A percentile compares a stretch with the other conserved stretches of the same genome.
Evolutionary conservation across 2,113 vertebrate species (phyloP).

Genomic region (Lepidothrix coronata): DNA sequence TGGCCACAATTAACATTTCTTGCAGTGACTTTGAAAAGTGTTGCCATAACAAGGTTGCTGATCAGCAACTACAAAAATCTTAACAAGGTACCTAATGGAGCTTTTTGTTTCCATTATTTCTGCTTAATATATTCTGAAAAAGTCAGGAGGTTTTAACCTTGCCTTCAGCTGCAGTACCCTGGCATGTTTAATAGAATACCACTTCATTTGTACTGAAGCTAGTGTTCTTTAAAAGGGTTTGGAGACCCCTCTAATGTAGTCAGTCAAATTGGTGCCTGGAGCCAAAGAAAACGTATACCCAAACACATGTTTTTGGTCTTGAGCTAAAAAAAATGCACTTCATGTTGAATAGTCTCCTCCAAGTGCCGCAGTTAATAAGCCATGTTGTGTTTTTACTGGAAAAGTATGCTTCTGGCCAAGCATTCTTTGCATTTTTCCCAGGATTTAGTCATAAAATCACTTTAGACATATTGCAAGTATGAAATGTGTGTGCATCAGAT

Average conservation of each 20-base stretch:
- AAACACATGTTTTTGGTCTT: constrained; percentile 60
- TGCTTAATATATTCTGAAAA: constrained; percentile 64
- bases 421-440: constrained; percentile 81
- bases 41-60: constrained; percentile 55
- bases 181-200: not conserved
- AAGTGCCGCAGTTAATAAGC: constrained; percentile 70
- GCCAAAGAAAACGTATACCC: constrained; percentile 70
- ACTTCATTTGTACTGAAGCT: not conserved
- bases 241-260: not conserved
- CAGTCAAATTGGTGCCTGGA: constrained; percentile 35
- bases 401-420: constrained; percentile 69
- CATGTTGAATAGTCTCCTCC: constrained; percentile 59
- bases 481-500: constrained; percentile 72
- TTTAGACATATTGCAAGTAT: constrained; percentile 68
- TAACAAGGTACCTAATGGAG: constrained; percentile 53
- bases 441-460: constrained; percentile 77
- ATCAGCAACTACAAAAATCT: constrained; percentile 50
- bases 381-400: constrained; percentile 78
- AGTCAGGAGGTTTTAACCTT: constrained; percentile 60
- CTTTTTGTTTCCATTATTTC: constrained; percentile 65
- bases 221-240: not conserved
- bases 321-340: constrained; percentile 66
- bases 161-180: not conserved
- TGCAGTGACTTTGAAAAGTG: constrained; percentile 50
- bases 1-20: constrained; percentile 19